Conservation (phyloP, 2,797 vertebrate species). For the Thunnus albacares region DNA sequence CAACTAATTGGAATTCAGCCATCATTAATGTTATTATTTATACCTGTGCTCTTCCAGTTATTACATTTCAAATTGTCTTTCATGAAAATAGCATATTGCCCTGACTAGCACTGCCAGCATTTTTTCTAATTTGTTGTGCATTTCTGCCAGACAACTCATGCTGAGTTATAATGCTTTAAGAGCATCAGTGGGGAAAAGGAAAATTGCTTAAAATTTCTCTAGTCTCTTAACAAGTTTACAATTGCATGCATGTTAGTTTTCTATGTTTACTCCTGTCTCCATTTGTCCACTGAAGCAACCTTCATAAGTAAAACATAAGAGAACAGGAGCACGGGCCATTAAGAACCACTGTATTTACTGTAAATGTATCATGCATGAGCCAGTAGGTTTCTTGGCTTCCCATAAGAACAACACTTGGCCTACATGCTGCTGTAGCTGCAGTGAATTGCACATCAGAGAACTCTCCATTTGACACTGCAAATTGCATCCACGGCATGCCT, state of each 20-base stretch:
- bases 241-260: constrained; percentile 12
- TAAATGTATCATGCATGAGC: constrained; percentile 76
- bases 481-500: constrained; percentile 66
- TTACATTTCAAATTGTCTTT: neutral
- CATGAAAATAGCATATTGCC: neutral
- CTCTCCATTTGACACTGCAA: constrained; percentile 65
- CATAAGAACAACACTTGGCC: constrained; percentile 53
- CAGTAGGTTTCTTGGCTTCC: constrained; percentile 34
- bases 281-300: constrained; percentile 41
- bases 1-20: neutral
- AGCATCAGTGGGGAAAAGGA: neutral
- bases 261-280: constrained; percentile 38
- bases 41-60: neutral
- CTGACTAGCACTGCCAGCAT: neutral
- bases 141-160: neutral
- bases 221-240: neutral
- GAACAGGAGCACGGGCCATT: constrained; percentile 53
- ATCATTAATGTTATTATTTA: constrained; percentile 5
- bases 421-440: constrained; percentile 60
- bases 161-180: neutral
- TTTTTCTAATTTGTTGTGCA: neutral
- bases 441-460: constrained; percentile 52
- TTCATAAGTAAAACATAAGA: constrained; percentile 74
- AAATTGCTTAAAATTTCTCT: constrained; percentile 6
- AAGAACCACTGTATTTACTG: constrained; percentile 65